phyloP scores from a whole-genome alignment of 1,140 invertebrate genomes.

The Schmidtea mediterranea region DNA sequence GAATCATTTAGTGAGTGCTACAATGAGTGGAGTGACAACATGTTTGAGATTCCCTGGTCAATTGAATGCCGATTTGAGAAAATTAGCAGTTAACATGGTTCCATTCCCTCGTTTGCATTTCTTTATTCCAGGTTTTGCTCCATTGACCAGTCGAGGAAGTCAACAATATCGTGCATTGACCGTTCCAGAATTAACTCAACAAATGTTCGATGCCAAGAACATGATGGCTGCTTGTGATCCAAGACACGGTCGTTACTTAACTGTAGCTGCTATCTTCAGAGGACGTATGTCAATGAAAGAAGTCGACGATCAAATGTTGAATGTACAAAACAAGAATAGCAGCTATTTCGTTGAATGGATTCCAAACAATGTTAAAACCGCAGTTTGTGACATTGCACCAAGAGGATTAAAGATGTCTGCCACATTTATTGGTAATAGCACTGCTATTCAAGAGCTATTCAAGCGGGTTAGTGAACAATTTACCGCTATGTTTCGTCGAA shows the following conservation, averaged over 20 bases:
- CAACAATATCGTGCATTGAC: slow-evolving; percentile 29
- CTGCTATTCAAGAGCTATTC: slow-evolving; percentile 49
- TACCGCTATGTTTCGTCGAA: slow-evolving; percentile 41
- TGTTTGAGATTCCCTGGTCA: slow-evolving; percentile 34
- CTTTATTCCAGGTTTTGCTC: slow-evolving; percentile 84
- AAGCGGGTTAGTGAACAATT: slow-evolving; percentile 45
- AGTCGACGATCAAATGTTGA: slow-evolving; percentile 41
- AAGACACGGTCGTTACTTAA: slow-evolving; percentile 63
- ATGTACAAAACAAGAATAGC: slow-evolving; percentile 64
- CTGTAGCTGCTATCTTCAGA: slow-evolving; percentile 68
- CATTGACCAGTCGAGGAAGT: slow-evolving; percentile 46
- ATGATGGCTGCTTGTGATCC: slow-evolving; percentile 79
- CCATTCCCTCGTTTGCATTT: slow-evolving; percentile 77
- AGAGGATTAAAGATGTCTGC: slow-evolving; percentile 33
- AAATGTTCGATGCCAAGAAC: slow-evolving; percentile 42
- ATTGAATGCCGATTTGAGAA: slow-evolving; percentile 55
- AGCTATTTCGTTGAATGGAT: slow-evolving; percentile 43
- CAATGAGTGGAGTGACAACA: slow-evolving; percentile 55
- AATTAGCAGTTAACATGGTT: slow-evolving; percentile 87
- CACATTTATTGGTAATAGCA: slow-evolving; percentile 31
- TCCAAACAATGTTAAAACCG: slow-evolving; percentile 40
- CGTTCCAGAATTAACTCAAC: slow-evolving; percentile 48
- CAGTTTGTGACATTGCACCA: slow-evolving; percentile 37
- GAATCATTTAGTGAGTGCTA: slow-evolving; percentile 35
- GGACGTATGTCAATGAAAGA: slow-evolving; percentile 86